Evolutionary conservation across 2,888 invertebrate genomes (phyloP).

Genomic region (Enchytraeus crypticus): DNA sequence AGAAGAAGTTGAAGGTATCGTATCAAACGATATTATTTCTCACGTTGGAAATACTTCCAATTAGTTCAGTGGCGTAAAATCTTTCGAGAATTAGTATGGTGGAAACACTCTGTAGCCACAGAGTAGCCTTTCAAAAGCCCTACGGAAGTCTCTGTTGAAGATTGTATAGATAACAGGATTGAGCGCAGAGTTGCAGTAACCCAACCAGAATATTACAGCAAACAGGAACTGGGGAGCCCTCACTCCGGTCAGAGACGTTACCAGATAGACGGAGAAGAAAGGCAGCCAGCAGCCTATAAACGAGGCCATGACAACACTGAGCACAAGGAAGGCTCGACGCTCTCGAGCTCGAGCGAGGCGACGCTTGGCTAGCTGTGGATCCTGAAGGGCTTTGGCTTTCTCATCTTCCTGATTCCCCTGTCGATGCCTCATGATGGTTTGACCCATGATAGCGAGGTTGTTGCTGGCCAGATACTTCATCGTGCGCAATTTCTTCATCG

Average conservation of each 20-base stretch:
- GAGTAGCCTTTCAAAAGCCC: constrained; percentile 58
- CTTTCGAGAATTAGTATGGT: too few species aligned
- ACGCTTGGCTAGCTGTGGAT: constrained; percentile 77
- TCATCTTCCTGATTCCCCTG: background rate
- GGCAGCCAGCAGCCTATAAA: constrained; percentile 98
- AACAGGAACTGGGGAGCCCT: constrained; percentile 66
- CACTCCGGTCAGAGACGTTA: constrained; percentile 45
- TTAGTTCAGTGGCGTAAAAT: too few species aligned
- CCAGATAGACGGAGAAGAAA: constrained; percentile 65
- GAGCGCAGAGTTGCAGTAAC: constrained; percentile 57
- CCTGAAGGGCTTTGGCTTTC: constrained; percentile 54
- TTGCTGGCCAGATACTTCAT: background rate
- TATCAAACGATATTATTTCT: too few species aligned
- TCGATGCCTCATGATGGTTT: background rate
- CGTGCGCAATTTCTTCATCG: background rate
- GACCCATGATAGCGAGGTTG: constrained; percentile 1
- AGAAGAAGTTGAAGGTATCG: too few species aligned
- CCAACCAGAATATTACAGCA: constrained; percentile 76
- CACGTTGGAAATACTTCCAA: too few species aligned
- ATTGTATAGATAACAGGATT: constrained; percentile 91
- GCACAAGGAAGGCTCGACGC: constrained; percentile 86
- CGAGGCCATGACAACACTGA: constrained; percentile 95
- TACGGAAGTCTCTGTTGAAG: constrained; percentile 82
- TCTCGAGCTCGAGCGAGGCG: constrained; percentile 88
- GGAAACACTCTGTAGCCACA: background rate